Evolutionary conservation across 2,797 vertebrate genomes (phyloP).

Genomic region (Eulemur rubriventer): DNA sequence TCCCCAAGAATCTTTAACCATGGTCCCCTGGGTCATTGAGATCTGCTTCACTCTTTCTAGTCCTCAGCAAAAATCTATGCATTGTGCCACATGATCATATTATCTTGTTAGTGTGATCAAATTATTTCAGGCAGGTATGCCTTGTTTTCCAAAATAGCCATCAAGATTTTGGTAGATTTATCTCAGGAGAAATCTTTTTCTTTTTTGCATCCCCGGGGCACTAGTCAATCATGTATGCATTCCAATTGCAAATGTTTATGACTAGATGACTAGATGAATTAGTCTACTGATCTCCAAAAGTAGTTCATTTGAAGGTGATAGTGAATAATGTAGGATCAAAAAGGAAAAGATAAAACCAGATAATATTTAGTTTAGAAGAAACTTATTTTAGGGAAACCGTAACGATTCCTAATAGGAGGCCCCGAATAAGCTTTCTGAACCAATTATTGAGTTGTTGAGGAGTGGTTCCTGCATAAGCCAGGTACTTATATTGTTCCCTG

Average conservation of each 20-base stretch:
- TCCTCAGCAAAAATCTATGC: background rate
- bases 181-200: background rate
- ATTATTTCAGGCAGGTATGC: constrained; percentile 6
- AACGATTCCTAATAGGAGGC: background rate
- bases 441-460: background rate
- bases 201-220: background rate
- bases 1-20: background rate
- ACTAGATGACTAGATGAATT: background rate
- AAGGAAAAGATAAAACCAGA: background rate
- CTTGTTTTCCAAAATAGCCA: constrained; percentile 13
- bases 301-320: background rate
- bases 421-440: background rate
- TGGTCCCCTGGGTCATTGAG: background rate
- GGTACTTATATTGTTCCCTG: rapidly evolving
- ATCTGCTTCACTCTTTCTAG: background rate
- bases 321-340: background rate
- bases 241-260: background rate
- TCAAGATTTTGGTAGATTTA: background rate
- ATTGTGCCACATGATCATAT: background rate
- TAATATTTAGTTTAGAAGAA: background rate
- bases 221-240: background rate
- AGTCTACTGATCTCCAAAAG: background rate
- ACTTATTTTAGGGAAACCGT: background rate
- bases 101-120: background rate
- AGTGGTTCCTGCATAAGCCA: background rate